phyloP scores from a whole-genome alignment of 2,797 vertebrate genomes.

The Threskiornis aethiopicus region DNA sequence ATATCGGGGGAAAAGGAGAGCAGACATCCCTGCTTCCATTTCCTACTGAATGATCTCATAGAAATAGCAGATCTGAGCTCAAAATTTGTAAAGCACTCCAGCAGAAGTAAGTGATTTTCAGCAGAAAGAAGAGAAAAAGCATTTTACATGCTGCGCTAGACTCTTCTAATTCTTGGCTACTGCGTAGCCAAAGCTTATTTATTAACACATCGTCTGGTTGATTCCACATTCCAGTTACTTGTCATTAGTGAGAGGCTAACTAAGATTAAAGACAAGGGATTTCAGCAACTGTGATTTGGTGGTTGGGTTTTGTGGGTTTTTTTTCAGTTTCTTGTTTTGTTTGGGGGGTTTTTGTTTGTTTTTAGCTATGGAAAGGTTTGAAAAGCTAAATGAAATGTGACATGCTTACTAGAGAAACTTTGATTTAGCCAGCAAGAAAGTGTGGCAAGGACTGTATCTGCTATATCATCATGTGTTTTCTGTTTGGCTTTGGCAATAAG shows the following conservation, averaged over 20 bases:
- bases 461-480: not conserved
- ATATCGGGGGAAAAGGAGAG: not conserved
- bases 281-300: slow-evolving; percentile 14
- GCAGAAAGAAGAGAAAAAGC: not conserved
- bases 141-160: not conserved
- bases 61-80: not conserved
- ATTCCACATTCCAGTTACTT: not conserved
- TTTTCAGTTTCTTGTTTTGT: not conserved
- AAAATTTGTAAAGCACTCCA: not conserved
- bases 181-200: not conserved
- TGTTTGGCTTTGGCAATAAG: slow-evolving; percentile 48
- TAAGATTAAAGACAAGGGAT: slow-evolving; percentile 50
- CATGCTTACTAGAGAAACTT: not conserved
- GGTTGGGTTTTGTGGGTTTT: not conserved
- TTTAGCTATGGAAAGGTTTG: not conserved
- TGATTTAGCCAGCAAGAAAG: slow-evolving; percentile 22
- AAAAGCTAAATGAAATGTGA: slow-evolving; percentile 51
- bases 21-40: not conserved
- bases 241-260: slow-evolving; percentile 11
- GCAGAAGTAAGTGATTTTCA: not conserved
- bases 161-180: not conserved
- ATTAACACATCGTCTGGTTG: not conserved
- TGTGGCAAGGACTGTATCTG: not conserved
- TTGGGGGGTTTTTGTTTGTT: not conserved
- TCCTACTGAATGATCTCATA: not conserved